Conservation (phyloP, 2,888 invertebrate species). For the Cremastinae sp. region DNA sequence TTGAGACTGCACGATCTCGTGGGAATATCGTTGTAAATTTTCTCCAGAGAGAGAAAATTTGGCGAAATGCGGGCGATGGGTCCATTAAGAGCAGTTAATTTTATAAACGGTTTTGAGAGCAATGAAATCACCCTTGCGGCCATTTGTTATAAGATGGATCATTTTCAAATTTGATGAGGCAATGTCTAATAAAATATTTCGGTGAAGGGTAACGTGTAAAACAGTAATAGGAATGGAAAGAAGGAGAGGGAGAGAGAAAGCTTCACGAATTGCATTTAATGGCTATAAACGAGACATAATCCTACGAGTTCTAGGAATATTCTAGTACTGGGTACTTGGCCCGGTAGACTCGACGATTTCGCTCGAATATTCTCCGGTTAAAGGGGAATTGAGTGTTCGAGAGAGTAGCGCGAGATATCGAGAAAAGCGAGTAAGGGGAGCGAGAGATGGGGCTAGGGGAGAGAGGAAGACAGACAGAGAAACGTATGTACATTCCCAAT, state of each 20-base stretch:
- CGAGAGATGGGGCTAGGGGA: constrained; percentile 15
- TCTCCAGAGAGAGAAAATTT: not conserved
- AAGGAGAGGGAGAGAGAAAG: not conserved
- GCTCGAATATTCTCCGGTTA: constrained; percentile 55
- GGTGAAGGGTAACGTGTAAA: not conserved
- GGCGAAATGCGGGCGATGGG: not conserved
- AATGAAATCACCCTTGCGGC: constrained; percentile 1
- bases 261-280: not conserved
- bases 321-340: constrained; percentile 43
- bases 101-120: constrained; percentile 12
- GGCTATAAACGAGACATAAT: constrained; percentile 16
- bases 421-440: constrained; percentile 31
- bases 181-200: not conserved
- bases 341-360: constrained; percentile 49
- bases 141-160: not conserved
- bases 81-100: constrained; percentile 15
- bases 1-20: not conserved
- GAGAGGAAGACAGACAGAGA: too few relatives aligned
- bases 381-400: constrained; percentile 45
- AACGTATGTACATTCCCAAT: constrained; percentile 31
- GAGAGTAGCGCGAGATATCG: constrained; percentile 18
- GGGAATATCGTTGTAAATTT: constrained; percentile 5
- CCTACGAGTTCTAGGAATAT: not conserved
- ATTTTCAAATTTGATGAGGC: constrained; percentile 10
- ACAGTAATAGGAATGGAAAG: not conserved